Evolutionary conservation across 2,797 vertebrate species (phyloP), one percentile per base, ranked within the genome.

Genomic region (Spatula versicolor): DNA sequence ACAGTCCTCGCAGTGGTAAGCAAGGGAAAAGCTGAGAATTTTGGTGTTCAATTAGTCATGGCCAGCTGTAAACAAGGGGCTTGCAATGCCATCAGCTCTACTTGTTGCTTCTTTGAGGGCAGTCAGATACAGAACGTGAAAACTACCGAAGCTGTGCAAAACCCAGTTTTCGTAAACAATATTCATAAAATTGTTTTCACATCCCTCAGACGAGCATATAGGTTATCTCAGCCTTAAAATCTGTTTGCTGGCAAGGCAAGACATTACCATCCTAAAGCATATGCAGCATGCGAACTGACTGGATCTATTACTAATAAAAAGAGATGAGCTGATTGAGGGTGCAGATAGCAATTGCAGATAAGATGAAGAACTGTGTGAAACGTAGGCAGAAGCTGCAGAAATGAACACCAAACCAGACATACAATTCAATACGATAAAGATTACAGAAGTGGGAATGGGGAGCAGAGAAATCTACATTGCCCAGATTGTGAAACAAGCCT

Each of bases 181-280:
- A 94, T 90, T 96, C 92, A 94, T 90, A 95, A 92, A 79, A 58
- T 71, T 86, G 83, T 92, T 95, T 95, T 96, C 94, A 88, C 78
- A 92, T 95, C 78, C 72, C 72, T 93, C 90, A 83, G 83, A 92
- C 59, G 77, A 88, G 59, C 35, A 77, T 72, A 68, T 83, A 94
- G 54, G 58, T 94, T 92, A 96, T 96, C 92, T 60, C 35, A 88
- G 82, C 43, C 87, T 90, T 72, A 85, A 80, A 93, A 94, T 92
- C 82, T 68, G 67, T 86, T 82, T 93, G 67, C 41, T 75, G 68
- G 88, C 68, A 86, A 93, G 73, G 86, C 84, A 82, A 95, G 86
- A 84, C 45, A 59, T 88, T 92, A 92, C 86, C 62, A 75, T 90
- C 18, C 72, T 39, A 28, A n/a, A 88, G 52, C 18, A 0, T 63